Evolutionary conservation across 2,797 vertebrate species (phyloP), one percentile per base, ranked within the genome.

Genomic region (Eremophila alpestris): DNA sequence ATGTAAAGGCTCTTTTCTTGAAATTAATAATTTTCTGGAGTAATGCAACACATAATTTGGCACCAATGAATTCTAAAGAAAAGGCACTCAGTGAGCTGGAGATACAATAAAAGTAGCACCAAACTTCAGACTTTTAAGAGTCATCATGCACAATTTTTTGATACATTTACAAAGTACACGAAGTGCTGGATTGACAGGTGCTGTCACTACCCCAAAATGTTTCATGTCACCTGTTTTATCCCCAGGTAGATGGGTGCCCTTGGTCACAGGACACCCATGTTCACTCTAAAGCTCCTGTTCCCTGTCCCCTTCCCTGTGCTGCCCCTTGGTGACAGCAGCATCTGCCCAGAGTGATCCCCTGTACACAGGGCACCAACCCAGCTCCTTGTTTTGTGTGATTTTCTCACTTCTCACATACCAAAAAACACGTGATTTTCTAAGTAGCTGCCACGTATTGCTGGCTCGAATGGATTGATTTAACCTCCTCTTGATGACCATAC

Each of bases 11-110:
- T 32, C 2, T 77, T 79, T 83, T 80, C 41, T 83, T 77, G n/a
- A 83, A 70, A 74, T 62, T 5, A 71, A 34, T 30, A 21, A 34
- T 84, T 90, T 87, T 63, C 74, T 82, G 52, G 29, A 24, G 40
- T 29, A 77, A 49, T 9, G 10, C 8, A 26, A 3, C 26, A 21
- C 0, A 0, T 18, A 48, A 45, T 71, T 94, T 73, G 27, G 34
- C 56, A 36, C 22, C 40, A 49, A 79, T 3, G 7, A 74, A 83
- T 70, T 85, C 68, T 60, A 41, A 64, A 87, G 38, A 67, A 83
- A 63, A 77, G 5, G 4, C 36, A 40, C 46, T 83, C 34, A 3
- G 38, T 43, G 34, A 83, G 52, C 36, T 54, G 45, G 46, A 77
- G 58, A 58, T 7, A 1, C 3, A 36, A 29, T 16, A 23, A 43